Evolutionary conservation across 1,140 invertebrate genomes (phyloP), one percentile per base, ranked within the genome.

Genomic region (Brachionus asplanchnoidis): DNA sequence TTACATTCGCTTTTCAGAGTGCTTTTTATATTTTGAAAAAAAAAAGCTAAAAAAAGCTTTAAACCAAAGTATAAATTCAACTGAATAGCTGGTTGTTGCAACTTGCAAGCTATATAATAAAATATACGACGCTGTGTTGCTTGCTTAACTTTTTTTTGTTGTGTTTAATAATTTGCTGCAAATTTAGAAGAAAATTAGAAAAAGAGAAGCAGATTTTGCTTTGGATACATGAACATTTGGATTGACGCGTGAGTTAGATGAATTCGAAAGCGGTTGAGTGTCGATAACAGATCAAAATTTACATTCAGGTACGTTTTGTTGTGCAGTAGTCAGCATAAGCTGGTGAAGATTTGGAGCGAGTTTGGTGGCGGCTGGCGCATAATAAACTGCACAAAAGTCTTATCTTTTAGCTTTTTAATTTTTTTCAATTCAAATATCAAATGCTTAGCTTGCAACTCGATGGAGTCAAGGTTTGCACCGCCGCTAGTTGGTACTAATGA

Each of bases 81-180:
- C 68, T 73, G 68, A 73, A 73, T 73, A 73, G 40, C 68, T 73
- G 40, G 68, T 73, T 73, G 68, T 73, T 73, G 28, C 68, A 73
- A 17, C 36, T 73, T 73, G 68, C 68, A 73, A 73, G 68, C 68
- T 73, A 73, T 73, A 73, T 73, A 73, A 73, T 73, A 73, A 73
- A 73, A 73, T 73, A 73, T 73, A 73, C 68, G 68, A 73, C 68
- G 68, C 68, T 73, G 68, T 73, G 68, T 73, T 73, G 40, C 68
- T 73, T 36, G 32, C 32, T 36, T 36, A 36, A 36, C 36, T 44
- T 32, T 9, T 42, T 73, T 2, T 23, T 7, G 9, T 68, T 12
- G 7, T 32, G 40, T 73, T 73, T 23, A 44, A 73, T 73, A 32
- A 32, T 68, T 73, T 73, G 68, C 68, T 42, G 68, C 36, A 73